Base-by-base conservation (phyloP, 2,888 invertebrate genomes). In the Diplolepis rosae region DNA sequence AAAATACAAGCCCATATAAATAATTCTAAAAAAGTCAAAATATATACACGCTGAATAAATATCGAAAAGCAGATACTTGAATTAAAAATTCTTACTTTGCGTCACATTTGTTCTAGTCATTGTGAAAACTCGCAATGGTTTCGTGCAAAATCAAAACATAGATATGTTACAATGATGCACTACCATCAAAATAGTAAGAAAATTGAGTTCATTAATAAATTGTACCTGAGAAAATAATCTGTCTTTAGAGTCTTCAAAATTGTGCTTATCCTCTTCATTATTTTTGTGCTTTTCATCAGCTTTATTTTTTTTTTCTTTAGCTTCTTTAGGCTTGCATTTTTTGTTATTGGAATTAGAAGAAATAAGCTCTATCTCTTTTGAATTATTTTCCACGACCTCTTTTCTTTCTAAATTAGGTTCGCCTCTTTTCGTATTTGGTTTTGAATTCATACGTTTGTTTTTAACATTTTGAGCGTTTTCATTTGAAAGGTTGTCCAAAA, bases 221-320 rank as follows among this genome's bases (percentile, higher is more conserved):
- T 79, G 61, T 85, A 86, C 86, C 86, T 86, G 80, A 68, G 65
- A 70, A 67, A 77, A 68, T 61, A 80, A 76, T 65, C 79, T 79
- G 69, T 80, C 79, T 82, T 82, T 82, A 65, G 75, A 54, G 68
- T 80, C 81, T 72, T 78, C 74, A 50, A 66, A 65, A 71, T 78
- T 70, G 66, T 69, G 77, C 65, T 79, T 79, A 52, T 77, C 77
- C 65, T 81, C 82, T 79, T 79, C 81, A 69, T 77, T 75, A 78
- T 81, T 84, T 76, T 77, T 83, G 65, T 84, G 83, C 70, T 83
- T 88, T 78, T 87, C 88, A 75, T 88, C 87, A 24, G 86, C 84
- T 76, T 89, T 88, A 78, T 86, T 87, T 73, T 83, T 86, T 79
- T 89, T 88, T 66, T 89, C 88, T 80, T 89, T n/a, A 22, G 22